phyloP scores from a whole-genome alignment of 2,888 invertebrate species.

The Melanargia galathea region DNA sequence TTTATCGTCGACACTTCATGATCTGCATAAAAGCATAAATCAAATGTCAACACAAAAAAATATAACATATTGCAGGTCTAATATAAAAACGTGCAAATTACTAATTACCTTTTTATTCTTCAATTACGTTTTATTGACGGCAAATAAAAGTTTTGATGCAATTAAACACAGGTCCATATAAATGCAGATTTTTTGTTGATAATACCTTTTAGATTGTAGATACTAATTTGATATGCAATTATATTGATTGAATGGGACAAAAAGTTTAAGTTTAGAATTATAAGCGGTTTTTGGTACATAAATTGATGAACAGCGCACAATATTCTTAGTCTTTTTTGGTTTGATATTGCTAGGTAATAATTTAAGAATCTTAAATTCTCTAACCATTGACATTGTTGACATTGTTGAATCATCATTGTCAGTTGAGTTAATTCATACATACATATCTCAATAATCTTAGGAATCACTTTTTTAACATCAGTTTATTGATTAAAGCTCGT shows the following conservation, averaged over 20 bases:
- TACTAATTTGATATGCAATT: conserved; percentile 59
- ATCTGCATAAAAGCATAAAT: conserved; percentile 55
- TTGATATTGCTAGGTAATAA: too few relatives aligned
- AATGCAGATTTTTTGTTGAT: conserved; percentile 51
- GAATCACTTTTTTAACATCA: too few relatives aligned
- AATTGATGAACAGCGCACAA: background rate
- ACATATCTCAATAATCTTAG: too few relatives aligned
- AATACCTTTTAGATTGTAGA: conserved; percentile 54
- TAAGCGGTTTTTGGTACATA: background rate
- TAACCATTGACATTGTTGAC: too few relatives aligned
- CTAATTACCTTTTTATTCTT: conserved; percentile 58
- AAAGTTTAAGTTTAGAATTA: conserved; percentile 5
- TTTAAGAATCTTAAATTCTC: too few relatives aligned
- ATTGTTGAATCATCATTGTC: too few relatives aligned
- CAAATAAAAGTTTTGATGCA: conserved; percentile 52
- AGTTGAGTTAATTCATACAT: too few relatives aligned
- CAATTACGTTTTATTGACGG: conserved; percentile 53
- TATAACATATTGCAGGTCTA: conserved; percentile 31
- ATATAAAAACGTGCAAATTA: conserved; percentile 52
- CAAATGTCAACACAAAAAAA: conserved; percentile 49
- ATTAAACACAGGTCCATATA: conserved; percentile 60
- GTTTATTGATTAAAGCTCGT: too few relatives aligned
- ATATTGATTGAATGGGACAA: conserved; percentile 35
- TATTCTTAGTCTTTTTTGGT: too few relatives aligned
- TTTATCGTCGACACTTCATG: conserved; percentile 53